Base-by-base conservation (phyloP, 2,888 invertebrate genomes). In the Conops quadrifasciatus region DNA sequence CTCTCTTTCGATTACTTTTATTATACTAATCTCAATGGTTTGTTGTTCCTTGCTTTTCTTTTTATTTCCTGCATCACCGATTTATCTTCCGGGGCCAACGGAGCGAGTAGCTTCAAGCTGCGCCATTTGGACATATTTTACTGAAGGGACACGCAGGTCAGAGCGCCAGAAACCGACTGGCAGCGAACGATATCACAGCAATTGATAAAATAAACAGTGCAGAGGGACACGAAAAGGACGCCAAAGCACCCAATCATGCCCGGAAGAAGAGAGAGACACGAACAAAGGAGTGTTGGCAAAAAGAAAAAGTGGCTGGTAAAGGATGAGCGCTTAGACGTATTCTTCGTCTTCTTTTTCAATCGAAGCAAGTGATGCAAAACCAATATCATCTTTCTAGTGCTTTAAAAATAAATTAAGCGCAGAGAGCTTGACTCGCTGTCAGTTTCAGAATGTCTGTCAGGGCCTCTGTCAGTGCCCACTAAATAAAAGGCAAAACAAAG, bases 181-280 rank as follows among this genome's bases (percentile, higher is more conserved):
- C 63, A 63, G 47, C 47, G 24, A 45, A 63, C 63, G 63, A 63
- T 63, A 63, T 63, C 63, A 24, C 63, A 45, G n/a, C 63, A 63
- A 47, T 63, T 63, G 63, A 63, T 63, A 63, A 47, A 63, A 45
- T 63, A 19, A 19, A 47, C 16, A 15, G 26, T 11, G 58, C 58
- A 58, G 28, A 13, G 16, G 15, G 26, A 26, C 4, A 11, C 19
- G 21, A 56, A n/a, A 53, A 28, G 13, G 11, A 21, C 21, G n/a
- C 11, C 19, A n/a, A 1, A n/a, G n/a, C n/a, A n/a, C n/a, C n/a
- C n/a, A n/a, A n/a, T n/a, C n/a, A n/a, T n/a, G n/a, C n/a, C n/a
- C n/a, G n/a, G n/a, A n/a, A n/a, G n/a, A n/a, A n/a, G n/a, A n/a
- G n/a, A n/a, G n/a, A n/a, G n/a, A n/a, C n/a, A n/a, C n/a, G n/a